Conservation (phyloP, 64 coral and sea anemone genomes). For the Porites australiensis region DNA sequence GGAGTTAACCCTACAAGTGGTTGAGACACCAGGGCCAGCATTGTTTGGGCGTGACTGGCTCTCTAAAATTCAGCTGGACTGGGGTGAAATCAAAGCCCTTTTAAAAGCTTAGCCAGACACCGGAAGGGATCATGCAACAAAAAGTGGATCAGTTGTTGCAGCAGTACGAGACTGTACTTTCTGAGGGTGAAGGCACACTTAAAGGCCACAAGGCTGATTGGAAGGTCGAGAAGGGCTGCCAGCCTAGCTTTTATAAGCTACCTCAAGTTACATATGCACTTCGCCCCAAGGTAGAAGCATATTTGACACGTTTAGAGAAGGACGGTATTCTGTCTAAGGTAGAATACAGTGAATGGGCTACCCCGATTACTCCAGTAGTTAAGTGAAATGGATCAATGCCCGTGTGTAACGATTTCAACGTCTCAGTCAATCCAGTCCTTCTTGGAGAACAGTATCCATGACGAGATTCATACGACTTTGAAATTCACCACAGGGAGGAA, state of each 20-base stretch:
- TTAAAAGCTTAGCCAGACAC: constrained; percentile 14
- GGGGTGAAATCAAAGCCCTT: constrained; percentile 66
- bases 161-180: constrained; percentile 44
- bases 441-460: constrained; percentile 59
- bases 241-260: constrained; percentile 19
- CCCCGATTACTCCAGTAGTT: constrained; percentile 40
- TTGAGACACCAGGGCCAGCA: constrained; percentile 59
- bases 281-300: constrained; percentile 60
- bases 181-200: constrained; percentile 18
- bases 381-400: constrained; percentile 50
- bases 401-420: constrained; percentile 57
- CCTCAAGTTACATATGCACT: constrained; percentile 50
- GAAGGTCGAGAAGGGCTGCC: too few relatives aligned
- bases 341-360: constrained; percentile 65
- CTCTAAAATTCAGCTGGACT: constrained; percentile 52
- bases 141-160: constrained; percentile 5
- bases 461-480: too few relatives aligned
- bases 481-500: too few relatives aligned
- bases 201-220: too few relatives aligned
- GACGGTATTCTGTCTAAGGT: constrained; percentile 59
- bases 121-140: neutral
- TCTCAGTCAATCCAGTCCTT: constrained; percentile 53
- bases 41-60: constrained; percentile 75
- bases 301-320: constrained; percentile 44
- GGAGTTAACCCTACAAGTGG: constrained; percentile 25